These are phyloP conservation scores for Rhinoptilus africanus DNA, from an alignment of 2,113 vertebrate species.

Conservation along the genomic window DNA sequence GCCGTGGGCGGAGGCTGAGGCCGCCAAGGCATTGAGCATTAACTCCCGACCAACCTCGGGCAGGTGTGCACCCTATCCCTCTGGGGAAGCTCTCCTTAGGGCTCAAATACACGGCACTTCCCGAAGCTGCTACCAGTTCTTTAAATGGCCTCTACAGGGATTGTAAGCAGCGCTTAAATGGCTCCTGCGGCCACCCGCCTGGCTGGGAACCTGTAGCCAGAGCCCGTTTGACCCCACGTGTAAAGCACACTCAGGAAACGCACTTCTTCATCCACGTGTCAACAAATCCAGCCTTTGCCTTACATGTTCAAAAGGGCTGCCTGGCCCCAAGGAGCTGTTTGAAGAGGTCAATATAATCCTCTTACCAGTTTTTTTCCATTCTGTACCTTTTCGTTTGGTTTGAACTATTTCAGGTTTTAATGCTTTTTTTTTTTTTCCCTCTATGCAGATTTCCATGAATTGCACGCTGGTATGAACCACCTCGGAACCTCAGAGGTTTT, in stretches of 20 bases:
- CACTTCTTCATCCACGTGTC: not conserved
- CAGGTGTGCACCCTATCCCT: not conserved
- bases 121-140: not conserved
- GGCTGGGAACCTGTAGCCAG: not conserved
- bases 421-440: not conserved
- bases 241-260: not conserved
- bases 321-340: not conserved
- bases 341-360: not conserved
- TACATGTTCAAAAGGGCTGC: not conserved
- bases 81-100: conserved; percentile 10
- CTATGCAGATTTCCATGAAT: not conserved
- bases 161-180: not conserved
- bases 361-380: not conserved
- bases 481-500: not conserved
- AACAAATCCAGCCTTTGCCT: not conserved
- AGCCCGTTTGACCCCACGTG: accelerated
- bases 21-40: accelerated
- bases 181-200: not conserved
- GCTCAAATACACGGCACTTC: not conserved
- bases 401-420: not conserved
- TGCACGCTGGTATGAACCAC: not conserved
- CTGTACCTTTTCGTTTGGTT: not conserved
- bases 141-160: accelerated
- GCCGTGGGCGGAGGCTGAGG: not conserved
- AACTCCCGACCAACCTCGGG: not conserved